Base-by-base conservation (phyloP, 2,797 vertebrate species). In the Xenopus petersii region DNA sequence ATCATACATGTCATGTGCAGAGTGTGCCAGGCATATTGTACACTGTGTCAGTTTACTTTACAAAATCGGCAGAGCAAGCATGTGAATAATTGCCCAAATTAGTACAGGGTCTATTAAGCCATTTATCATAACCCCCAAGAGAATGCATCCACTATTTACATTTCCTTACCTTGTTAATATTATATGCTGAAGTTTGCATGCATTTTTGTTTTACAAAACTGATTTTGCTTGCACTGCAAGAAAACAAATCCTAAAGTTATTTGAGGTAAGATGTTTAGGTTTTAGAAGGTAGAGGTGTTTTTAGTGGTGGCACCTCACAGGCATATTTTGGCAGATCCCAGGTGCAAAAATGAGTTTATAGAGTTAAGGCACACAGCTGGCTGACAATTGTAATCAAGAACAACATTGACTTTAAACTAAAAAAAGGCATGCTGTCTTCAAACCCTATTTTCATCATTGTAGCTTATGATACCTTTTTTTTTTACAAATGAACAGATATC, bases 11-110 rank as follows among this genome's bases (percentile, higher is more conserved):
- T 65, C 62, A 71, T 66, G 67, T 59, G 42, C 21, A 71, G 60
- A 64, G 17, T 47, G 30, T n/a, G 26, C 67, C 67, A 2, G 51
- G 11, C 58, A 66, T 42, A 33, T 12, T 9, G 17, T 30, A 10
- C 58, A 71, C 60, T 76, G 47, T 76, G 68, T 60, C 26, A 71
- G 65, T 60, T 76, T 49, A 71, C 51, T 77, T 56, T 54, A 66
- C 63, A 61, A 26, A 71, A 47, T 26, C 62, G 26, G 24, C 64
- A 30, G 60, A 77, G 46, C 30, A 71, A 56, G 56, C 56, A 62
- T 71, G 64, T 66, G 64, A 77, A 71, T 77, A 77, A 77, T 67
- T 77, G 56, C 48, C 54, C 55, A 67, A 71, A 71, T 77, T 77
- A 77, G 75, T 67, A 33, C 63, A 62, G 64, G 46, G 54, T n/a